Percentiles rank a stretch among this genome's conserved stretches.
These are phyloP conservation scores for Torymus tubicola DNA, from an alignment of 2,888 invertebrate genomes.

Conservation along the genomic window DNA sequence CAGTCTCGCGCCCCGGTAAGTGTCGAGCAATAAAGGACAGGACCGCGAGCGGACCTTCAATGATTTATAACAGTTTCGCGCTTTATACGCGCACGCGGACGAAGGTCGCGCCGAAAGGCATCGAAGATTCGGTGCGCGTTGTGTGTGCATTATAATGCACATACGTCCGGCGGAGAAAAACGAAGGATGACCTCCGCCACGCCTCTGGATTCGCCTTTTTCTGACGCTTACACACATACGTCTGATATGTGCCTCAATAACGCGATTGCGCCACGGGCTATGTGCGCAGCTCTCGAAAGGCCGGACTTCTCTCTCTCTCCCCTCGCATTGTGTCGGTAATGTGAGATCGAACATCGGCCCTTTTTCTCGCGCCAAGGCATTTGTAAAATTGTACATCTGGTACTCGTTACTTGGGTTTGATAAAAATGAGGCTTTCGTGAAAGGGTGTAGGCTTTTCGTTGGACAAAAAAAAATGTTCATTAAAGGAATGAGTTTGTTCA, in stretches of 20 bases:
- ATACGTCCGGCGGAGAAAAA: background rate
- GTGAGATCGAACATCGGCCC: background rate
- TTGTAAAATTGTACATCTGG: background rate
- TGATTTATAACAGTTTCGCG: slow-evolving; percentile 45
- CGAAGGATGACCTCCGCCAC: slow-evolving; percentile 2
- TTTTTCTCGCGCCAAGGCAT: background rate
- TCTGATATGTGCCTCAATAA: background rate
- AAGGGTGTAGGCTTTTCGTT: too few species aligned
- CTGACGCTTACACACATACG: background rate
- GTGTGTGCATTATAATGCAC: background rate
- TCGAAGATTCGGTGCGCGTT: background rate
- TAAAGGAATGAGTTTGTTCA: background rate
- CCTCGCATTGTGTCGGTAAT: too few species aligned
- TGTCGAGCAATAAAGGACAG: slow-evolving; percentile 37
- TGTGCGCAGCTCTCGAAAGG: too few species aligned
- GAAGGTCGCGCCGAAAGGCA: slow-evolving; percentile 31
- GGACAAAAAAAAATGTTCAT: too few species aligned
- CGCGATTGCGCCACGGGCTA: background rate
- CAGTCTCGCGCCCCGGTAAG: slow-evolving; percentile 11
- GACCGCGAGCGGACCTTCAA: slow-evolving; percentile 31
- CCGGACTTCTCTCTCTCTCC: too few species aligned
- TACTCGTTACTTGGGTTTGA: background rate
- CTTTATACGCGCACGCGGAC: background rate
- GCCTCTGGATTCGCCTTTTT: slow-evolving; percentile 11
- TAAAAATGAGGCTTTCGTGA: too few species aligned